These are phyloP conservation scores for Blomia tropicalis DNA, from an alignment of 2,888 invertebrate species.

Conservation along the genomic window DNA sequence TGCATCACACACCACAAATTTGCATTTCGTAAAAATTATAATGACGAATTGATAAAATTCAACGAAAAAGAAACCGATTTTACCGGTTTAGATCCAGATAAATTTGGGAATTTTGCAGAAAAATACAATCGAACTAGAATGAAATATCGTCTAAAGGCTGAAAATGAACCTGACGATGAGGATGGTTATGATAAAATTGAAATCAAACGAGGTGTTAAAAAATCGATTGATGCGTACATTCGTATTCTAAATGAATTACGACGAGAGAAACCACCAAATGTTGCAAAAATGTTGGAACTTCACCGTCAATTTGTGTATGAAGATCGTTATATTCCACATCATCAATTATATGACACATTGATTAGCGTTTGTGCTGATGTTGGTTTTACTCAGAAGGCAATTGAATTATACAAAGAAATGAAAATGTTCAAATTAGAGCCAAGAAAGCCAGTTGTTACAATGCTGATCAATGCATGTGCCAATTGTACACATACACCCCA, in stretches of 20 bases:
- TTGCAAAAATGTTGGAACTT: slow-evolving; percentile 57
- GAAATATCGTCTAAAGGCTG: slow-evolving; percentile 12
- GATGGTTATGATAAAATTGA: slow-evolving; percentile 25
- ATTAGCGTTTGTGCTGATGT: slow-evolving; percentile 63
- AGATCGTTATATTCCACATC: slow-evolving; percentile 58
- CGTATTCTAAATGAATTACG: slow-evolving; percentile 8
- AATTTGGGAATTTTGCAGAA: background rate
- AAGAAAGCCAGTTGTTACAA: slow-evolving; percentile 59
- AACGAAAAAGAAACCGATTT: background rate
- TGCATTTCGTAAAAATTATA: no score
- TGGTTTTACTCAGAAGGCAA: slow-evolving; percentile 71
- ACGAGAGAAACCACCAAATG: slow-evolving; percentile 3
- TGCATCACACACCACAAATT: no score
- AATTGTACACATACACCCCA: slow-evolving; percentile 46
- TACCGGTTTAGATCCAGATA: background rate
- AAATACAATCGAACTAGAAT: background rate
- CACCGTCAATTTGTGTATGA: slow-evolving; percentile 54
- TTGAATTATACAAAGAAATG: slow-evolving; percentile 52
- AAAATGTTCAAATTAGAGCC: slow-evolving; percentile 40
- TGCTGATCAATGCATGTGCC: slow-evolving; percentile 72
- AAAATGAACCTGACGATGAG: slow-evolving; percentile 21
- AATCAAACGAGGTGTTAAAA: slow-evolving; percentile 3
- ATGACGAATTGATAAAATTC: no score
- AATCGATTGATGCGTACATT: slow-evolving; percentile 11
- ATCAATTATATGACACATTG: slow-evolving; percentile 63